These are phyloP conservation scores for Phasianus colchicus DNA, from an alignment of 2,113 vertebrate genomes.

Conservation along the genomic window DNA sequence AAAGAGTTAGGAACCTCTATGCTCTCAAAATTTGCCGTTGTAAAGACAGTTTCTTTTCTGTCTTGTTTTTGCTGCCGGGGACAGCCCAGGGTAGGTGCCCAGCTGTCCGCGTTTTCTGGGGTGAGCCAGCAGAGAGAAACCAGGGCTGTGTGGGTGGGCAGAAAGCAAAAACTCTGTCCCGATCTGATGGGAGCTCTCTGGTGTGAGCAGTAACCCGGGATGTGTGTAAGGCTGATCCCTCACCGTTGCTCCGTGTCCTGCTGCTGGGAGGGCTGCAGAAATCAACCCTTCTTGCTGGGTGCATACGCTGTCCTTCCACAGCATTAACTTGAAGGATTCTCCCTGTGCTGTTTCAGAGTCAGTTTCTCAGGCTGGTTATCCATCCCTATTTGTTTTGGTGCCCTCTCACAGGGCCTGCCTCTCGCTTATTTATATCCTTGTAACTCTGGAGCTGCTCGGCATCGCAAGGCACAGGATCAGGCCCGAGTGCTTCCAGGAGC, in stretches of 20 bases:
- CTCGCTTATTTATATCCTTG: conserved; percentile 50
- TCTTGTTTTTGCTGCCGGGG: not conserved
- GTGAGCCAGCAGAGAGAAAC: not conserved
- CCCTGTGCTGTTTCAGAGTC: not conserved
- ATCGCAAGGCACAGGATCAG: conserved; percentile 46
- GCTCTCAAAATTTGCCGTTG: not conserved
- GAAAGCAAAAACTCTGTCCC: not conserved
- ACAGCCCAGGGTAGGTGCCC: not conserved
- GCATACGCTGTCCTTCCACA: not conserved
- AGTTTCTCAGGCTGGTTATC: not conserved
- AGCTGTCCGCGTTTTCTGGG: not conserved
- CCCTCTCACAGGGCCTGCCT: conserved; percentile 4
- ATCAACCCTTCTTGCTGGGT: not conserved
- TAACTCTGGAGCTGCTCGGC: not conserved
- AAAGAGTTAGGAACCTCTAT: not conserved
- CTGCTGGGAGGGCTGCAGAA: not conserved
- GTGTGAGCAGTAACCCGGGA: not conserved
- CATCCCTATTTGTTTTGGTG: conserved; percentile 37
- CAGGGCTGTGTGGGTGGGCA: not conserved
- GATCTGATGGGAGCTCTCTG: not conserved
- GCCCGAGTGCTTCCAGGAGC: conserved; percentile 1
- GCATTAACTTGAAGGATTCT: conserved; percentile 15
- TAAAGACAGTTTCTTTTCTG: not conserved
- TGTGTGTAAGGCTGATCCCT: not conserved
- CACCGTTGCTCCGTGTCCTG: rapidly evolving